phyloP scores from a whole-genome alignment of 2,888 invertebrate genomes.

The Rotaria macrura region DNA sequence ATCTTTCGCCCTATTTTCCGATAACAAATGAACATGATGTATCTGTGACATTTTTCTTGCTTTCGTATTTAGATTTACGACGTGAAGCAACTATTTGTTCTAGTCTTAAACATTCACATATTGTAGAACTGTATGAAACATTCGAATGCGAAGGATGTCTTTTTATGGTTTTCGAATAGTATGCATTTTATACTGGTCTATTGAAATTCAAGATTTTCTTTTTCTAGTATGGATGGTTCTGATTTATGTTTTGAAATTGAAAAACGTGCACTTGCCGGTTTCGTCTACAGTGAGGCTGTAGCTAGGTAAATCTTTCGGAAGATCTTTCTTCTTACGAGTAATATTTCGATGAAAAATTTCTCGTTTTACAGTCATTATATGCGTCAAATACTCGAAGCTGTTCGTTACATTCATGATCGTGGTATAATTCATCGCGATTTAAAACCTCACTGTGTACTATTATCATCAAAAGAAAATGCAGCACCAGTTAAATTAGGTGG shows the following conservation, averaged over 20 bases:
- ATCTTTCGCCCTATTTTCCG: background rate
- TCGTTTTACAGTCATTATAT: conserved; percentile 66
- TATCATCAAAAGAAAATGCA: conserved; percentile 91
- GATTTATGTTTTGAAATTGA: conserved; percentile 97
- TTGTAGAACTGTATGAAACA: conserved; percentile 90
- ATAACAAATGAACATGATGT: background rate
- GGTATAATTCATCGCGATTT: conserved; percentile 94
- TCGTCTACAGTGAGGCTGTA: conserved; percentile 97
- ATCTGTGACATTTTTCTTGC: too few relatives aligned
- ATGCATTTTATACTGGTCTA: conserved; percentile 59
- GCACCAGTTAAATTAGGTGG: conserved; percentile 95
- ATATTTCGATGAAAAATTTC: too few relatives aligned
- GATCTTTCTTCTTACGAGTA: background rate
- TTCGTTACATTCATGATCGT: conserved; percentile 93
- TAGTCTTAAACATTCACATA: conserved; percentile 95
- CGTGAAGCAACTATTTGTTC: conserved; percentile 83
- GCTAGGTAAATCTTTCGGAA: conserved; percentile 64
- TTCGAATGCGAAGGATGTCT: conserved; percentile 97
- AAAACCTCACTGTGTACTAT: conserved; percentile 85
- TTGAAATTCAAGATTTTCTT: too few relatives aligned
- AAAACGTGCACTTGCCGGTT: conserved; percentile 82
- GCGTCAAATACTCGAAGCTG: conserved; percentile 88
- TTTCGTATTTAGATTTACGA: conserved; percentile 75
- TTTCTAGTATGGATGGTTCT: conserved; percentile 83
- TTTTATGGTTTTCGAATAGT: conserved; percentile 99